Base-by-base conservation (phyloP, 1,140 invertebrate species). In the Geopemphigus sp. region DNA sequence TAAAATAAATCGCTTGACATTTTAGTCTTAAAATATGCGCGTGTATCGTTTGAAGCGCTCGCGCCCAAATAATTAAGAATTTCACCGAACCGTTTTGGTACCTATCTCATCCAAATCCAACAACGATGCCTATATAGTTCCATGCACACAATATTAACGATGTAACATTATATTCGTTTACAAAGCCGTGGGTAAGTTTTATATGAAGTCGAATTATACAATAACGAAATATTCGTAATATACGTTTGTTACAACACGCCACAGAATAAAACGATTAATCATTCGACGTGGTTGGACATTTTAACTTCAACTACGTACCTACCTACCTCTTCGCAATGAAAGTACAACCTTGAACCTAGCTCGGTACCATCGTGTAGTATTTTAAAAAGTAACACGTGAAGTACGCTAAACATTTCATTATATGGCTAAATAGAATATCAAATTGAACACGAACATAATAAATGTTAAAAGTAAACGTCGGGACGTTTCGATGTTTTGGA, bases 1-100 rank as follows among this genome's bases (percentile, higher is more conserved):
- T 76, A 76, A 59, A 76, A 76, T 76, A 24, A 57, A 61, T 32
- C 74, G 47, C 50, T 61, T 54, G 56, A 63, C 74, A 78, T 78
- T 76, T 78, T 78, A 19, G 57, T 54, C 24, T 74, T 74, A 74
- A 74, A 74, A 74, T 74, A 59, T 29, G 17, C 15, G 68, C 50
- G n/a, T 26, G 47, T n/a, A n/a, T n/a, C n/a, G 47, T 39, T 45
- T 47, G n/a, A 22, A 12, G 22, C 10, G 10, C 45, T 47, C 39
- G n/a, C n/a, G 22, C 5, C 14, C 22, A 26, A 68, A 68, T 24
- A 47, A 50, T 68, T 8, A 72, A 26, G 8, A 72, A 54, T n/a
- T 72, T 29, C 12, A 53, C 14, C 24, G 8, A 63, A 24, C 1
- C 11, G 22, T 72, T 72, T 54, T 72, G 24, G 66, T 22, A 47